These are phyloP conservation scores for Nesogale talazaci DNA, from an alignment of 2,113 vertebrate genomes.

Conservation along the genomic window DNA sequence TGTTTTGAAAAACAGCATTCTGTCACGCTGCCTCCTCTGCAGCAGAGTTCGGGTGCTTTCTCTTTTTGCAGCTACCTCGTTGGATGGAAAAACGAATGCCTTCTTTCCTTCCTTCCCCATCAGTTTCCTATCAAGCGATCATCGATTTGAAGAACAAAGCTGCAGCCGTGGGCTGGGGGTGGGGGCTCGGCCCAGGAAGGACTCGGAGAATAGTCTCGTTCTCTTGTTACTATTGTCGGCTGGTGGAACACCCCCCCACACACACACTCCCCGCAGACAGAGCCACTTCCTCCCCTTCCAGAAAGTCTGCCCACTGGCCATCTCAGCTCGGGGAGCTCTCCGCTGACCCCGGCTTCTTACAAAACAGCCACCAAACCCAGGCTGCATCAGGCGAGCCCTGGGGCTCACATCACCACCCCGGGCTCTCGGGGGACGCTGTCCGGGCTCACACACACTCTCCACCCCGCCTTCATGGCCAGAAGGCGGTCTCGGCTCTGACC, in stretches of 20 bases:
- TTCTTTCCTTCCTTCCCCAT: constrained; percentile 82
- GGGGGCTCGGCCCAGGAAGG: constrained; percentile 79
- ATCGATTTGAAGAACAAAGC: constrained; percentile 86
- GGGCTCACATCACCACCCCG: no score
- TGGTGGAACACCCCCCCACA: constrained; percentile 43
- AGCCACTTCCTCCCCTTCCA: neutral
- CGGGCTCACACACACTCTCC: no score
- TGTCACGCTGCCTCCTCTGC: constrained; percentile 80
- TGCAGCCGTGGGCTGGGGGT: constrained; percentile 78
- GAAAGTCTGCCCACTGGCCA: neutral
- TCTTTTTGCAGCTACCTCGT: constrained; percentile 81
- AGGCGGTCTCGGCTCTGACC: constrained; percentile 8
- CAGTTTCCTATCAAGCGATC: constrained; percentile 84
- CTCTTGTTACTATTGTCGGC: constrained; percentile 61
- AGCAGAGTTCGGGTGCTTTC: constrained; percentile 67
- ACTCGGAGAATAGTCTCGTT: constrained; percentile 77
- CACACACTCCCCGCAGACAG: neutral
- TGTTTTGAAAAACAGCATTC: constrained; percentile 85
- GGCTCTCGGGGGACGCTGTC: no score
- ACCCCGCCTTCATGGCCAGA: no score
- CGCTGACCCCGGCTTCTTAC: constrained; percentile 41
- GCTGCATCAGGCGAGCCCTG: no score
- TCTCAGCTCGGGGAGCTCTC: neutral
- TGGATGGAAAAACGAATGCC: constrained; percentile 83
- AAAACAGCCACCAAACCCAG: no score